Base-by-base conservation (phyloP, 2,113 vertebrate species). In the Platycercus adscitus region DNA sequence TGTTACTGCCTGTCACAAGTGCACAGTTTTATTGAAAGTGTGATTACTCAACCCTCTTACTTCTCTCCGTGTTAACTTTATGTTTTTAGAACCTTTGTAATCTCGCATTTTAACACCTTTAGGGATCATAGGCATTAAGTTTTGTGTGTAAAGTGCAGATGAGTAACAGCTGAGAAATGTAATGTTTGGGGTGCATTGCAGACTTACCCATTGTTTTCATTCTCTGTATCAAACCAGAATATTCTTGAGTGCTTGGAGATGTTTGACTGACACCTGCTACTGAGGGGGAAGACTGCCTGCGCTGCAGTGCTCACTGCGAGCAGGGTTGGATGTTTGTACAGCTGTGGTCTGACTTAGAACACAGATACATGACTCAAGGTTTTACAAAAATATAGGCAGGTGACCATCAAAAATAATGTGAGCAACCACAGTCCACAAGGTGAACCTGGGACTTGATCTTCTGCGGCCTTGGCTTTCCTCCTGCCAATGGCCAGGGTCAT, bases 1-100 rank as follows among this genome's bases (percentile, higher is more conserved):
- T 44, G 15, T 84, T 46, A 19, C 23, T 69, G 39, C 33, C 77
- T 56, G 9, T 58, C 64, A 76, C 50, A 70, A 73, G 53, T 39
- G 65, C 39, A 58, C 6, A 5, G 52, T 50, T 79, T 35, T 46
- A 55, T 46, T 82, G 71, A 37, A 88, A 29, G 79, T 26, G 16
- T 80, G 77, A 69, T 91, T 77, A 85, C 58, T 83, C 16, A 20
- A 23, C 14, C 68, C 66, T 83, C 52, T 83, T 88, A 80, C 72
- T 95, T 86, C 47, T 76, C 66, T 86, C 20, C 29, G 12, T 26
- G n/a, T 86, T 69, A 88, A 80, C 76, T 79, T 71, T 4, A 4
- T 77, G 39, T 68, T 95, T 96, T 83, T 60, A 88, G 88, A 83
- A 77, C 68, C 76, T 88, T 88, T 77, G 15, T 75, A 53, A 53